Conservation (phyloP, 1,140 invertebrate species). For the Acromyrmex echinatior region DNA sequence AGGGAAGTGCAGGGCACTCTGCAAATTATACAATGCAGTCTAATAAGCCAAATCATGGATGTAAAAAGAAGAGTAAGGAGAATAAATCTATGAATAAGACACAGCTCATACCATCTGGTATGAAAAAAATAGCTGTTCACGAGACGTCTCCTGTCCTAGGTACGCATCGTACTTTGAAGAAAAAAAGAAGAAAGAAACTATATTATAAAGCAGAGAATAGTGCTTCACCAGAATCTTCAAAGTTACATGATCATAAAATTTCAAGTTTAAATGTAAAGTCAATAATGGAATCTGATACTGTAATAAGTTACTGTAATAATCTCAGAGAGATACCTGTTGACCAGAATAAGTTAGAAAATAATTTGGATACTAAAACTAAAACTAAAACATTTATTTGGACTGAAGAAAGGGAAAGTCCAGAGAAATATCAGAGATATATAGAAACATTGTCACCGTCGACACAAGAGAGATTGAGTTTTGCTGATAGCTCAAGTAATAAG, state of each 20-base stretch:
- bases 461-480: not conserved
- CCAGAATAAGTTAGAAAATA: not conserved
- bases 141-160: slow-evolving; percentile 39
- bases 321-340: not conserved
- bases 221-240: not conserved
- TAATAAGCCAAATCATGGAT: not conserved
- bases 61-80: not conserved
- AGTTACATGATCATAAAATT: not conserved
- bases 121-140: not conserved
- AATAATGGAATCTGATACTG: not conserved
- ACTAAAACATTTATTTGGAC: not conserved
- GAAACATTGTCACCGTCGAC: not conserved
- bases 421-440: not conserved
- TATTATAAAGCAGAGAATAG: not conserved
- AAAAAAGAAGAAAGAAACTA: slow-evolving; percentile 10
- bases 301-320: not conserved
- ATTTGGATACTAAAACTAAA: not conserved
- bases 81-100: not conserved
- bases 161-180: not conserved
- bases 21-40: not conserved
- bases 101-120: not conserved
- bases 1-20: not conserved
- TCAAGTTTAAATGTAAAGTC: not conserved
- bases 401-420: not conserved
- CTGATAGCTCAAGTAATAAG: not conserved